Percentiles rank a stretch among this genome's conserved stretches.
phyloP scores from a whole-genome alignment of 2,113 vertebrate species.

The Tachysurus fulvidraco region DNA sequence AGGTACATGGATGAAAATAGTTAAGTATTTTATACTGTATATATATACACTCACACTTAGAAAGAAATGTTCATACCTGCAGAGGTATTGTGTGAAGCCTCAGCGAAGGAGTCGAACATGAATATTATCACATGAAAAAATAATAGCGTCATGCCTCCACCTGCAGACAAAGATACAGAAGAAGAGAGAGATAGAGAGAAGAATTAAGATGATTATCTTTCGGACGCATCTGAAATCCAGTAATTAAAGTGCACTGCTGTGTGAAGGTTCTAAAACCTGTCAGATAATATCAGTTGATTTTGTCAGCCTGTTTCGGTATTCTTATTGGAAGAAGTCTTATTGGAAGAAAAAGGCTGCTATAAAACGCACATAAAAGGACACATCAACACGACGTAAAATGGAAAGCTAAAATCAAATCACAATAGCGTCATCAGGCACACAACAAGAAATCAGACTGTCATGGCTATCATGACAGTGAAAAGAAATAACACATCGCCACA shows the following conservation, averaged over 20 bases:
- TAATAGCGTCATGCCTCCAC: constrained; percentile 47
- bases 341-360: neutral
- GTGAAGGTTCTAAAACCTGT: constrained; percentile 1
- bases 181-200: constrained; percentile 7
- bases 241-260: neutral
- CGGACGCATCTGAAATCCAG: neutral
- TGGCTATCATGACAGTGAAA: neutral
- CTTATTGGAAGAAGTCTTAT: neutral
- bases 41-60: neutral
- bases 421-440: neutral
- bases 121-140: constrained; percentile 41
- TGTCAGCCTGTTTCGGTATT: neutral
- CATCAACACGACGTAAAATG: neutral
- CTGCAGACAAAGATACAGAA: constrained; percentile 44
- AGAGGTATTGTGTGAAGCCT: constrained; percentile 47
- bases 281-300: neutral
- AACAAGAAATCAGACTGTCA: neutral
- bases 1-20: neutral
- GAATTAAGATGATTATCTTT: constrained; percentile 3
- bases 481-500: neutral
- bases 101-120: constrained; percentile 32
- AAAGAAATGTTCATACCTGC: constrained; percentile 43
- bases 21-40: neutral
- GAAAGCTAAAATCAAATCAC: neutral
- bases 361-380: neutral